These are phyloP conservation scores for Geothlypis trichas DNA, from an alignment of 2,113 vertebrate species.

Conservation along the genomic window DNA sequence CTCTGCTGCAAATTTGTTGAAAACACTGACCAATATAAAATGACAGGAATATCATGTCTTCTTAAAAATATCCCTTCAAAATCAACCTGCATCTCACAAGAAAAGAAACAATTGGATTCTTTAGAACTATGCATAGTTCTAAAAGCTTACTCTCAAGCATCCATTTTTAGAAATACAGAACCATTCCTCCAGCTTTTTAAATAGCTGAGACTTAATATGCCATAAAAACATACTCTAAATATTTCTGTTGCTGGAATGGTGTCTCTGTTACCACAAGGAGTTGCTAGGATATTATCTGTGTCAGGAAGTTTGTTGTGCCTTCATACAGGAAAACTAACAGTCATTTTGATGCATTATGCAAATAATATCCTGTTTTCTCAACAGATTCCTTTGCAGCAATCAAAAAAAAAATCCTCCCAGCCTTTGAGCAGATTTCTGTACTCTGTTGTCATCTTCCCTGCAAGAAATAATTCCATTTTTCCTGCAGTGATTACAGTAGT, in stretches of 20 bases:
- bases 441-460: not conserved
- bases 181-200: conserved; percentile 13
- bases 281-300: conserved; percentile 71
- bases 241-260: conserved; percentile 46
- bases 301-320: conserved; percentile 43
- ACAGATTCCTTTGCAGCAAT: not conserved
- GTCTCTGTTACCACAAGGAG: conserved; percentile 20
- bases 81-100: not conserved
- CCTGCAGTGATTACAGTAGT: not conserved
- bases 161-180: conserved; percentile 47
- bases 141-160: not conserved
- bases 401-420: not conserved
- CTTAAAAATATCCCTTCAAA: not conserved
- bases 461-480: not conserved
- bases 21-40: not conserved
- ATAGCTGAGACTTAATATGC: conserved; percentile 9
- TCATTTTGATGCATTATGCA: conserved; percentile 35
- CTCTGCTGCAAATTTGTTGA: not conserved
- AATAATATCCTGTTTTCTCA: conserved; percentile 16
- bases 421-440: not conserved
- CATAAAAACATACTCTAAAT: conserved; percentile 58
- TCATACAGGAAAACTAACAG: conserved; percentile 38
- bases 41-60: not conserved
- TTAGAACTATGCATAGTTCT: not conserved
- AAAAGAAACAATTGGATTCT: not conserved